These are phyloP conservation scores for Notamacropus eugenii DNA, from an alignment of 2,797 vertebrate genomes.

Conservation along the genomic window DNA sequence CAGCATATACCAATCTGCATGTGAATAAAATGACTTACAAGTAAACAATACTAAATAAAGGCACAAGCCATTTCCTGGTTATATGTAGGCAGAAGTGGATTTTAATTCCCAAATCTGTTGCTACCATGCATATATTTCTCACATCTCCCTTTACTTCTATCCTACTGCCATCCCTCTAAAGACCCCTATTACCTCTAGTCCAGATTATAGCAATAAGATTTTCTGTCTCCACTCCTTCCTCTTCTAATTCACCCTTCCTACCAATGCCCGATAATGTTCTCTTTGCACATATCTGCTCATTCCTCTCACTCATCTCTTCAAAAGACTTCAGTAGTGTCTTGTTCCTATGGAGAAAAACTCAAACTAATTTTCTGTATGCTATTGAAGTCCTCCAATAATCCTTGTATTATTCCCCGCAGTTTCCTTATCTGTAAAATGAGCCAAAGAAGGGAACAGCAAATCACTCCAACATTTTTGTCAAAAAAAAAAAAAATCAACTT, in stretches of 20 bases:
- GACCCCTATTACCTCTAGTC: neutral
- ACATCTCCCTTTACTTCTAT: neutral
- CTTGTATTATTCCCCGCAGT: neutral
- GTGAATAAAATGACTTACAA: conserved; percentile 38
- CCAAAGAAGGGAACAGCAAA: neutral
- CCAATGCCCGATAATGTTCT: neutral
- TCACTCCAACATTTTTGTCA: neutral
- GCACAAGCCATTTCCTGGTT: conserved; percentile 26
- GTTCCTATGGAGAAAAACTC: neutral
- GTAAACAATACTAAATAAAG: neutral
- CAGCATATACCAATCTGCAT: neutral
- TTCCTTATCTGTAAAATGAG: neutral
- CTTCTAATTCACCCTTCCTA: neutral
- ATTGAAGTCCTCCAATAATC: neutral
- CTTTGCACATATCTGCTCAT: neutral
- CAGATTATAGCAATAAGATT: neutral
- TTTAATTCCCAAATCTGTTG: conserved; percentile 31
- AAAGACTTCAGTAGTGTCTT: neutral
- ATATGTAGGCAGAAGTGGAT: neutral
- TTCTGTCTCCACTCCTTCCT: neutral
- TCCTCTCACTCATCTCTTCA: neutral
- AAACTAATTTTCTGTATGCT: neutral
- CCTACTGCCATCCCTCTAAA: neutral
- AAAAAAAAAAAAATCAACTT: neutral
- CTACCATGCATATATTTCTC: conserved; percentile 9